These are phyloP conservation scores for Zygogramma bicolorata DNA, from an alignment of 2,888 invertebrate genomes.

Conservation along the genomic window DNA sequence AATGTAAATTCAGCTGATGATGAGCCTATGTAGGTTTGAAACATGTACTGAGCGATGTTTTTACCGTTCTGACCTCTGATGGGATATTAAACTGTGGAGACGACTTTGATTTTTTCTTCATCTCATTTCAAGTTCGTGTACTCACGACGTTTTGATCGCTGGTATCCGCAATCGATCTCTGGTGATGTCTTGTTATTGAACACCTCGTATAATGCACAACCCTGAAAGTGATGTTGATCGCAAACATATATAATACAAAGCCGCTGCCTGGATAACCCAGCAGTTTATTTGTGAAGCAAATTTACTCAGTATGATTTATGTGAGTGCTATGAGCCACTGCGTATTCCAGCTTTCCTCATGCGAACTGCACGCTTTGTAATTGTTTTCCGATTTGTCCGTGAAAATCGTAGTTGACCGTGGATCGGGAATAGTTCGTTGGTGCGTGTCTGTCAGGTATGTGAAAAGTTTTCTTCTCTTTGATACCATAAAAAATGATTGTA, in stretches of 20 bases:
- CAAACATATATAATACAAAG: neutral
- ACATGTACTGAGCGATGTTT: too few relatives aligned
- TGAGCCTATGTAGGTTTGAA: too few relatives aligned
- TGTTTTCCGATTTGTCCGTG: slow-evolving; percentile 30
- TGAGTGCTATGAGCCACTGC: neutral
- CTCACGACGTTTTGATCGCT: too few relatives aligned
- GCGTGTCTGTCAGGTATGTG: neutral
- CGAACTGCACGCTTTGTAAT: slow-evolving; percentile 7
- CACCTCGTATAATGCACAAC: neutral
- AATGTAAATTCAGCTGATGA: too few relatives aligned
- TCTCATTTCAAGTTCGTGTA: too few relatives aligned
- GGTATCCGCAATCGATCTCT: too few relatives aligned
- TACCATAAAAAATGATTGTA: slow-evolving; percentile 10
- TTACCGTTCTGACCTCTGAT: too few relatives aligned
- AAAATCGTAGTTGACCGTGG: slow-evolving; percentile 23
- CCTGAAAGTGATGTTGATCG: neutral
- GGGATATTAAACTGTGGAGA: too few relatives aligned
- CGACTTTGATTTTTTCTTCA: too few relatives aligned
- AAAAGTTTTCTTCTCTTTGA: too few relatives aligned
- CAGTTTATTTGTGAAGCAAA: slow-evolving; percentile 12
- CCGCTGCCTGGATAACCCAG: neutral
- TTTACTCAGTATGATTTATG: slow-evolving; percentile 15
- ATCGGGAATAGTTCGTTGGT: neutral
- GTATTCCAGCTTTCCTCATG: neutral
- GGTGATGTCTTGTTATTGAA: too few relatives aligned